phyloP scores from a whole-genome alignment of 2,888 invertebrate species.

The Charanyca ferruginea region DNA sequence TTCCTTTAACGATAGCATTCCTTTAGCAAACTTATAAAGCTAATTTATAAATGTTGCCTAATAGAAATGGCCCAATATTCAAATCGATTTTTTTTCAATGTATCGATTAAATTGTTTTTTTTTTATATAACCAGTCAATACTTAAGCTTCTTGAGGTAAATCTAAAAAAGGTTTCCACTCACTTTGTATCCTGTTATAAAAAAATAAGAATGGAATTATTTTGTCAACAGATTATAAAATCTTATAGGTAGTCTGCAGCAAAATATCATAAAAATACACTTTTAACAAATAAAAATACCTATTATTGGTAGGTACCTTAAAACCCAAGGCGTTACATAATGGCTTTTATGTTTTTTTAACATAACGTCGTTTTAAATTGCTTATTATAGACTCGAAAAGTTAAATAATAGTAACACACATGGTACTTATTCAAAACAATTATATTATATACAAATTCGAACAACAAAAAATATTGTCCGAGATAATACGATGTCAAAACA shows the following conservation, averaged over 20 bases:
- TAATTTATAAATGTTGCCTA: too few species aligned
- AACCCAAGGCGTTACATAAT: background rate
- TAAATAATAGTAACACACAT: too few species aligned
- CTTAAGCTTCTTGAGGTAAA: background rate
- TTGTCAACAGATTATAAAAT: background rate
- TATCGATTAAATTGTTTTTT: constrained; percentile 1
- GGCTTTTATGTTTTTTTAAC: constrained; percentile 1
- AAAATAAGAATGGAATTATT: background rate
- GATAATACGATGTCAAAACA: constrained; percentile 23
- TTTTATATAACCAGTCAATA: background rate
- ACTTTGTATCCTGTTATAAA: background rate
- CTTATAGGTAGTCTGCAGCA: background rate
- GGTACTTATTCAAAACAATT: too few species aligned
- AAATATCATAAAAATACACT: background rate
- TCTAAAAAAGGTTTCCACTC: background rate
- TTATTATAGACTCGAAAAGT: too few species aligned
- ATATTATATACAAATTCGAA: constrained; percentile 13
- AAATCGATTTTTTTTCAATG: constrained; percentile 14
- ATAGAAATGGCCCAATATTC: constrained; percentile 9
- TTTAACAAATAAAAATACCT: background rate
- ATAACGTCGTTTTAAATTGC: background rate
- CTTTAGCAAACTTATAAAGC: too few species aligned
- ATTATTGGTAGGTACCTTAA: background rate
- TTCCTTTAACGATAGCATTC: constrained; percentile 24
- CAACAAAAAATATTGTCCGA: constrained; percentile 22